Base-by-base conservation (phyloP, 1,140 invertebrate genomes). In the Lepidurus couesii region DNA sequence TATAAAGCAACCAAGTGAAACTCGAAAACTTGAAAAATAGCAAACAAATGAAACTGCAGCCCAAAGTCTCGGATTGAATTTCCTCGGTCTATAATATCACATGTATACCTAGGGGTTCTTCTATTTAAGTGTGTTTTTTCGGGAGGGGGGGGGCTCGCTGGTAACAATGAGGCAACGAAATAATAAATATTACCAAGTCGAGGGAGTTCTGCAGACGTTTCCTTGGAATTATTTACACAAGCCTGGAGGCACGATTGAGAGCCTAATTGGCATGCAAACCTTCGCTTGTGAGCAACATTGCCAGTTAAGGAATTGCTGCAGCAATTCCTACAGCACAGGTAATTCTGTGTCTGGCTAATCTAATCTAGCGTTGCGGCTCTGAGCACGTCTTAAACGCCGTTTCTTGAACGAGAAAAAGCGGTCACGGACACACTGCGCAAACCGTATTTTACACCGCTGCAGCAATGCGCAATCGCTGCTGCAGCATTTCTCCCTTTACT, bases 191-290 rank as follows among this genome's bases (percentile, higher is more conserved):
- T 34, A 34, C 34, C 34, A 34, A 34, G 34, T 34, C 34, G 34
- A 34, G 53, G 13, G 53, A 65, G 53, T 65, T 65, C 13, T 65
- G 16, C 34, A 34, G 34, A 16, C 21, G 21, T 13, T 65, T 65
- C 16, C 53, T 65, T n/a, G 21, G 53, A 65, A 65, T 65, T 65
- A 65, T 65, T 65, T 65, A 65, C 53, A 7, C 13, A 13, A 65
- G 13, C 53, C 21, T 65, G 53, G 53, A 7, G 16, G 7, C 8
- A 65, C 53, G 53, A 65, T 65, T 65, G 53, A 65, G 53, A 65
- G 53, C 53, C 53, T 65, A 65, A 65, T 65, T 65, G 53, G 53
- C 53, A 65, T 65, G 53, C 45, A 65, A 65, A 65, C 53, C 53
- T 65, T 65, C 21, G 53, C 3, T 7, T 21, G 16, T 7, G 53